Conservation (phyloP, 2,797 vertebrate genomes). For the Sphenopsis melanotis region DNA sequence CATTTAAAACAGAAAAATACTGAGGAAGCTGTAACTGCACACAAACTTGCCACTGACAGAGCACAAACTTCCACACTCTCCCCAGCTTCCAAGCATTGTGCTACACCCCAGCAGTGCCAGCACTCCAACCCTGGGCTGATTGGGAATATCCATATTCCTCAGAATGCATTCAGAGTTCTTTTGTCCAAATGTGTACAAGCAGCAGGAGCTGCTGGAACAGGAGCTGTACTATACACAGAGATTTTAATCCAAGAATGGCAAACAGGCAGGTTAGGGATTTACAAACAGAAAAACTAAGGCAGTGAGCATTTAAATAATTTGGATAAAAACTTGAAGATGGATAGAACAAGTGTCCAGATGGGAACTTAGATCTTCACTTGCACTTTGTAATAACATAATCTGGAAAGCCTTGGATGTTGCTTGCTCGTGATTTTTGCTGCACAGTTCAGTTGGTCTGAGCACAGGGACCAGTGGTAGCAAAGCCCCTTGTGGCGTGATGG, state of each 20-base stretch:
- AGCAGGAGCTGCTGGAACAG: background rate
- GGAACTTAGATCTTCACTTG: background rate
- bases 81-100: accelerated
- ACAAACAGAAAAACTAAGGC: background rate
- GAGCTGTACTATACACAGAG: background rate
- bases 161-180: background rate
- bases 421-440: background rate
- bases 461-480: background rate
- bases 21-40: background rate
- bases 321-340: background rate
- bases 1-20: background rate
- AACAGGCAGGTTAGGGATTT: background rate
- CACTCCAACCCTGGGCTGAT: background rate
- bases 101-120: background rate
- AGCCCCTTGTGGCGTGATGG: accelerated
- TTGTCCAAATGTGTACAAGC: background rate
- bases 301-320: background rate
- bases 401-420: background rate
- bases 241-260: background rate
- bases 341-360: background rate
- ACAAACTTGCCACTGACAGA: background rate
- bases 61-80: background rate
- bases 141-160: background rate
- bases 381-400: background rate
- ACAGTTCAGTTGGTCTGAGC: background rate